These are phyloP conservation scores for Andrena flavipes DNA, from an alignment of 2,888 invertebrate genomes.

Conservation along the genomic window DNA sequence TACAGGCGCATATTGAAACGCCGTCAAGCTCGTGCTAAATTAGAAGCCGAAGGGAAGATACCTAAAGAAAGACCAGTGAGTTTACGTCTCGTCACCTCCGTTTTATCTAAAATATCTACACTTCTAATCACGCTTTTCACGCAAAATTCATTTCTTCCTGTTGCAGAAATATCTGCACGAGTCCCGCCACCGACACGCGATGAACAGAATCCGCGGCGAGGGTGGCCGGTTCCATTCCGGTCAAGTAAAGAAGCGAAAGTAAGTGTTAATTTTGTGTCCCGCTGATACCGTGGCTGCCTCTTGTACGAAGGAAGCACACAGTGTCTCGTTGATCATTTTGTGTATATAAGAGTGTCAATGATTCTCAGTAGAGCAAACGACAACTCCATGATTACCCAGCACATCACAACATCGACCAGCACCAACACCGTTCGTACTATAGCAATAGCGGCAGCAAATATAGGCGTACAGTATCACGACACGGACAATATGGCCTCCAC, in stretches of 20 bases:
- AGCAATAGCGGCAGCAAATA: constrained; percentile 75
- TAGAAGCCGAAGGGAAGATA: constrained; percentile 97
- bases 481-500: constrained; percentile 79
- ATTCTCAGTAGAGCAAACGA: constrained; percentile 74
- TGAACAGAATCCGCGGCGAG: constrained; percentile 98
- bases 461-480: constrained; percentile 78
- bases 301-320: constrained; percentile 40
- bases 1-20: constrained; percentile 98
- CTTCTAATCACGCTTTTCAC: background rate
- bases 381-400: constrained; percentile 76
- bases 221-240: constrained; percentile 97
- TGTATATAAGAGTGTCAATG: constrained; percentile 69
- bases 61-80: constrained; percentile 96
- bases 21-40: constrained; percentile 96
- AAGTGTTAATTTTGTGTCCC: constrained; percentile 59
- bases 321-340: constrained; percentile 63
- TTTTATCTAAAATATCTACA: background rate
- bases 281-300: constrained; percentile 2
- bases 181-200: constrained; percentile 97
- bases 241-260: constrained; percentile 84
- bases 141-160: background rate
- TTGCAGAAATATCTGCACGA: constrained; percentile 98
- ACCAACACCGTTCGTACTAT: constrained; percentile 78
- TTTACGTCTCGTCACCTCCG: constrained; percentile 37
- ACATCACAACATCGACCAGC: constrained; percentile 76